Base-by-base conservation (phyloP, 2,888 invertebrate species). In the Subacronicta megacephala region DNA sequence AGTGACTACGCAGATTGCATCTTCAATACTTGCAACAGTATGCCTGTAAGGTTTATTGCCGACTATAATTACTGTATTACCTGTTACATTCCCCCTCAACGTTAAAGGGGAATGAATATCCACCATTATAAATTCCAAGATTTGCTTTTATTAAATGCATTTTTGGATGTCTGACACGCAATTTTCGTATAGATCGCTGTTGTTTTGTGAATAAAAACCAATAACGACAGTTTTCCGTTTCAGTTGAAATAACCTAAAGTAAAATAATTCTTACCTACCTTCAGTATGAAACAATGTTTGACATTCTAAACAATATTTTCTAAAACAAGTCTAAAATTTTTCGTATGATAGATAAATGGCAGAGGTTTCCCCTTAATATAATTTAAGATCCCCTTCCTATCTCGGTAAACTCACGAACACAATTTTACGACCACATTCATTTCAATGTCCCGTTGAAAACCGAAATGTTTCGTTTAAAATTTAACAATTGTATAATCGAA, bases 41-140 rank as follows among this genome's bases (percentile, higher is more conserved):
- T 77, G 63, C 71, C 61, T 71, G 65, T 69, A 64, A 62, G 78
- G 75, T 83, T 83, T 83, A 81, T 81, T 74, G 74, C 74, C 67
- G 67, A 68, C 77, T 76, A 80, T 88, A 87, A 89, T 87, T 87
- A 85, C 78, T 75, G 78, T 62, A 74, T 80, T 81, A 86, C 84
- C 81, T 80, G 82, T 84, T 83, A 60, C 53, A 58, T 53, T 64
- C 40, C 55, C 50, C 26, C 26, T 38, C 42, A 46, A 41, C 16
- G n/a, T 31, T 31, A 31, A 31, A 10, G 26, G 26, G 26, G 2
- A 26, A 26, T 26, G 9, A 26, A 26, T 26, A 26, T 31, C 6
- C n/a, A 5, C 31, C 31, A 31, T n/a, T 31, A 31, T 4, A n/a
- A 31, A 31, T 31, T 5, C 5, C 31, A 4, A 29, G 12, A 29